Evolutionary conservation across 1,140 invertebrate species (phyloP), one percentile per base, ranked within the genome.

Genomic region (Leptinotarsa undecemlineata): DNA sequence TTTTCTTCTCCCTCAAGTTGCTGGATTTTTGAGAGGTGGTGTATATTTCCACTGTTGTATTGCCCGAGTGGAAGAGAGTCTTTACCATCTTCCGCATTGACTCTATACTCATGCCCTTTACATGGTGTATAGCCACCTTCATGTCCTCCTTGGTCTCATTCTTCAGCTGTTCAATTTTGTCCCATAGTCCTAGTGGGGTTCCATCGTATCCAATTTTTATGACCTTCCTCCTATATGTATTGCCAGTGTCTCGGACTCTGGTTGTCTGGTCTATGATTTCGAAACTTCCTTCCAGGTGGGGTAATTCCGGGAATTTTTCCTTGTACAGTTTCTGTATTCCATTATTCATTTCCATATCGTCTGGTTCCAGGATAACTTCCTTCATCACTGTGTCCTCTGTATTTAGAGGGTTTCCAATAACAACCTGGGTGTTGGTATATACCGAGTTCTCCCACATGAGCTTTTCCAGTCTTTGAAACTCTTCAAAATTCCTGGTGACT

Each of bases 381-480:
- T 75, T 77, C 3, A 77, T 68, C 23, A n/a, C 64, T 3, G 13
- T 20, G 11, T 66, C 62, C 13, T 51, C 67, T 8, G 73, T 68
- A 13, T 23, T 66, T 2, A 75, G n/a, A 15, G 76, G 76, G 71
- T 78, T 76, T 20, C 74, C 74, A n/a, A 73, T 48, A n/a, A 42
- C 63, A 13, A 78, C 21, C 57, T 76, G 51, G 11, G 76, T 77
- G 69, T 69, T 68, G 13, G 48, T 51, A n/a, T 51, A 15, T n/a
- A 51, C 48, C 48, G 14, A 51, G 13, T 51, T 51, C 14, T 51
- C 48, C 48, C 48, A 51, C 13, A n/a, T 51, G 14, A 51, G 48
- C 48, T 51, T 51, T n/a, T 51, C 48, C 4, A 51, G 13, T 51
- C 48, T 51, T 51, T n/a, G 3, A 1, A 51, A 51, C 14, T 14